These are phyloP conservation scores for Poecilia picta DNA, from an alignment of 2,797 vertebrate species.

Conservation along the genomic window DNA sequence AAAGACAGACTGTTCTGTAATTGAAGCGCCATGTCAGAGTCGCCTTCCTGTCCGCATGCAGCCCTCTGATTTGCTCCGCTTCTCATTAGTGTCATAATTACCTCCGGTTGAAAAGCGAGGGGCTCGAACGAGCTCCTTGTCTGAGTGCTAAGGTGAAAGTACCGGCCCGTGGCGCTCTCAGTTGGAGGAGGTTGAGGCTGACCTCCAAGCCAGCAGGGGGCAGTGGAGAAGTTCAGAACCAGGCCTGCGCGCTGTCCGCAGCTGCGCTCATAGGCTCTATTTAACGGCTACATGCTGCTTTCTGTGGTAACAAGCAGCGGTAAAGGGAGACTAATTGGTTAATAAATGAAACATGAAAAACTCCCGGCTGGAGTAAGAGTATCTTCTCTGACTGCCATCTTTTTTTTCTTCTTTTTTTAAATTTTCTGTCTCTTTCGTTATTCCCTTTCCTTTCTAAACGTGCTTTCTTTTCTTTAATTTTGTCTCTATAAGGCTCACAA, in stretches of 20 bases:
- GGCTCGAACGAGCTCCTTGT: slow-evolving; percentile 35
- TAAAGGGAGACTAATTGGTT: slow-evolving; percentile 59
- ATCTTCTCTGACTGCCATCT: slow-evolving; percentile 15
- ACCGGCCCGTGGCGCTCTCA: slow-evolving; percentile 43
- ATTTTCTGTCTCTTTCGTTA: slow-evolving; percentile 32
- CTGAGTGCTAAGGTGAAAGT: slow-evolving; percentile 56
- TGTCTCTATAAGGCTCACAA: slow-evolving; percentile 23
- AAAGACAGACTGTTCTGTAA: slow-evolving; percentile 71
- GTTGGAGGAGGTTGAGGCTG: slow-evolving; percentile 33
- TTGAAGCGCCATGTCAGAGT: slow-evolving; percentile 71
- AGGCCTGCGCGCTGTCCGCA: slow-evolving; percentile 31
- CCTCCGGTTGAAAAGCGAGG: slow-evolving; percentile 51
- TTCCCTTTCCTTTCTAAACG: slow-evolving; percentile 2
- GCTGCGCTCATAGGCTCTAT: slow-evolving; percentile 50
- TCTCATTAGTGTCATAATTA: slow-evolving; percentile 79
- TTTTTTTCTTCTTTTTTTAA: slow-evolving; percentile 23
- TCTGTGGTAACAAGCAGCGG: slow-evolving; percentile 75
- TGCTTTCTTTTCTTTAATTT: slow-evolving; percentile 16
- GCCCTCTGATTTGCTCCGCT: slow-evolving; percentile 71
- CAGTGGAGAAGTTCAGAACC: slow-evolving; percentile 52
- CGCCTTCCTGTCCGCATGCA: slow-evolving; percentile 64
- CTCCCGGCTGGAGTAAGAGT: slow-evolving; percentile 38
- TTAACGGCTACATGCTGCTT: slow-evolving; percentile 65
- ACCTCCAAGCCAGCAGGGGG: slow-evolving; percentile 72
- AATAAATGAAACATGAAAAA: slow-evolving; percentile 78